These are phyloP conservation scores for Setipinna tenuifilis DNA, from an alignment of 2,797 vertebrate species.

Conservation along the genomic window DNA sequence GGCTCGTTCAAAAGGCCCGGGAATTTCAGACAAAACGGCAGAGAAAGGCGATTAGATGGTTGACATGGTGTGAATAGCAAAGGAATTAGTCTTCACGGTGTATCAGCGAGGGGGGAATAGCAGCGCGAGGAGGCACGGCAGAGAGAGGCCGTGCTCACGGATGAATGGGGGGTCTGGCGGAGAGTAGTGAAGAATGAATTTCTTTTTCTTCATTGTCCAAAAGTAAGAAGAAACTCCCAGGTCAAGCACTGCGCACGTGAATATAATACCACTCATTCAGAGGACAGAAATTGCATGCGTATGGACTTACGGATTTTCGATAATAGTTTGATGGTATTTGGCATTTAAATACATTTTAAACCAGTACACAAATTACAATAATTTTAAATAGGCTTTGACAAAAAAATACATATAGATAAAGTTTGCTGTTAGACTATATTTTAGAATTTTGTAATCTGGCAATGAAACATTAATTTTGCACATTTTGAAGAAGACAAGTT, in stretches of 20 bases:
- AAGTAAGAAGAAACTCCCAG: slow-evolving; percentile 80
- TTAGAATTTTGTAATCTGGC: no score
- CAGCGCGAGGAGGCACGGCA: slow-evolving; percentile 67
- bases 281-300: neutral
- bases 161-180: slow-evolving; percentile 69
- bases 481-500: no score
- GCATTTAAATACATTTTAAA: neutral
- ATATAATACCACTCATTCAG: slow-evolving; percentile 77
- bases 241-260: slow-evolving; percentile 82
- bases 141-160: slow-evolving; percentile 54
- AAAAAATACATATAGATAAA: neutral
- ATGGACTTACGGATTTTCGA: neutral
- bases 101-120: slow-evolving; percentile 84
- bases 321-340: neutral
- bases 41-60: slow-evolving; percentile 82
- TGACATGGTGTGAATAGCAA: slow-evolving; percentile 85
- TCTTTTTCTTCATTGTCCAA: slow-evolving; percentile 60
- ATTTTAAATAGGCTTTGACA: neutral
- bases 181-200: slow-evolving; percentile 58
- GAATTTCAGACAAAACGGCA: slow-evolving; percentile 80
- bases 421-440: neutral
- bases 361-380: neutral
- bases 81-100: slow-evolving; percentile 86
- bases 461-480: no score
- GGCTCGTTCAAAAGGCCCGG: slow-evolving; percentile 81